phyloP scores from a whole-genome alignment of 2,888 invertebrate genomes.

The Melinopterus prodromus region DNA sequence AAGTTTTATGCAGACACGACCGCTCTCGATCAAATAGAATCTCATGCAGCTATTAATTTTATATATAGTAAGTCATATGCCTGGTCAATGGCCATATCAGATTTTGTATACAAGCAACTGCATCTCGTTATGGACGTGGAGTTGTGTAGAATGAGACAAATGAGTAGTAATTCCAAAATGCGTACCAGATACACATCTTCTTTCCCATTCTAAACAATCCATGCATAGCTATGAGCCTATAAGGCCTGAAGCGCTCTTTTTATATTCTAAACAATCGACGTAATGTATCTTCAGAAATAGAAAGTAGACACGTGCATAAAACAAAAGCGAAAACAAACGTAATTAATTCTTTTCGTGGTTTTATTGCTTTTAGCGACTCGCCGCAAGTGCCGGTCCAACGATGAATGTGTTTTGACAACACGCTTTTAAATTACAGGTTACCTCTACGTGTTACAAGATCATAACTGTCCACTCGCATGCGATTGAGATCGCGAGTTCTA shows the following conservation, averaged over 20 bases:
- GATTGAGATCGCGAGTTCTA: not conserved
- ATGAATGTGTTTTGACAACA: not conserved
- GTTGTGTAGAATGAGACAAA: no score
- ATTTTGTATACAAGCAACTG: no score
- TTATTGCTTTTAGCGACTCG: not conserved
- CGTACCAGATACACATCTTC: no score
- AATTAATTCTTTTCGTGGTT: not conserved
- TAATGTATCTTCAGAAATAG: not conserved
- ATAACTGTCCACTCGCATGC: not conserved
- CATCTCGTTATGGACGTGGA: no score
- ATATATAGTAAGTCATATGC: no score
- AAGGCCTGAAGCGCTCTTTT: not conserved
- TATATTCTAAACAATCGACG: not conserved
- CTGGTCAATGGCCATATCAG: no score
- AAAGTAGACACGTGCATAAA: not conserved
- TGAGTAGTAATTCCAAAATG: no score
- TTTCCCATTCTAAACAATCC: not conserved
- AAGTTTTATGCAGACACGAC: no score
- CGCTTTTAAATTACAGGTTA: not conserved
- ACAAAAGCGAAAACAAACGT: not conserved
- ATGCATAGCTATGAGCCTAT: not conserved
- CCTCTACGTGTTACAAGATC: not conserved
- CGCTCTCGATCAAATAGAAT: no score
- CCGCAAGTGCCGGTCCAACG: not conserved
- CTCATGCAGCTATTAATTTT: no score